Conservation (phyloP, 1,140 invertebrate genomes). For the Bombus waltoni region DNA sequence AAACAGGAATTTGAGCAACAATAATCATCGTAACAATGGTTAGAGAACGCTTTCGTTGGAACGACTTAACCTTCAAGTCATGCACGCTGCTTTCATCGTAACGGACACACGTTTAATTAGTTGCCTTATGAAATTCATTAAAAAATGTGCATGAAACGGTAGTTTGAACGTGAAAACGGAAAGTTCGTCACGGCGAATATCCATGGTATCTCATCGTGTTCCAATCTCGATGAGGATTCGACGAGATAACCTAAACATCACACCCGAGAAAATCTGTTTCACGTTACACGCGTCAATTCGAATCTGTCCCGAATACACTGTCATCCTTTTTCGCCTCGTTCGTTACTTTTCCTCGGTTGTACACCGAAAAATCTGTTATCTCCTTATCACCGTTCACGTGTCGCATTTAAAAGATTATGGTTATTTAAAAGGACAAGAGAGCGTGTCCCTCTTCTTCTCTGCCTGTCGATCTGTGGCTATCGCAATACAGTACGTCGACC, state of each 20-base stretch:
- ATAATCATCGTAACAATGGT: background rate
- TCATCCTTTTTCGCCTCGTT: slow-evolving; percentile 26
- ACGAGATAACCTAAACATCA: slow-evolving; percentile 47
- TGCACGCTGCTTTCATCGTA: slow-evolving; percentile 28
- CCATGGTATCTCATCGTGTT: slow-evolving; percentile 40
- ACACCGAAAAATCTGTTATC: slow-evolving; percentile 28
- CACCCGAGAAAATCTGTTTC: slow-evolving; percentile 18
- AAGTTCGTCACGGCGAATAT: slow-evolving; percentile 23
- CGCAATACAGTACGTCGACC: slow-evolving; percentile 19
- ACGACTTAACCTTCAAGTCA: slow-evolving; percentile 39
- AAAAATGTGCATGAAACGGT: slow-evolving; percentile 6
- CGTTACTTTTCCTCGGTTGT: background rate
- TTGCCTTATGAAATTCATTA: background rate
- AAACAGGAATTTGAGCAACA: slow-evolving; percentile 3
- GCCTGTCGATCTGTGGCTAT: slow-evolving; percentile 14
- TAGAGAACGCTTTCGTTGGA: slow-evolving; percentile 1
- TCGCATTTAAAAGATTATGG: slow-evolving; percentile 28
- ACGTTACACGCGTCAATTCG: slow-evolving; percentile 32
- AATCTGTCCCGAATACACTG: slow-evolving; percentile 32
- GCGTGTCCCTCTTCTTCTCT: slow-evolving; percentile 14
- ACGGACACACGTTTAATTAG: background rate
- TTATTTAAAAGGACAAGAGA: slow-evolving; percentile 29
- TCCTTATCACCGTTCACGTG: slow-evolving; percentile 13
- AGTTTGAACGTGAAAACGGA: background rate
- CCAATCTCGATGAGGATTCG: slow-evolving; percentile 28